Evolutionary conservation across 2,888 invertebrate species (phyloP), one percentile per base, ranked within the genome.

Genomic region (Lasioglossum zephyrum): DNA sequence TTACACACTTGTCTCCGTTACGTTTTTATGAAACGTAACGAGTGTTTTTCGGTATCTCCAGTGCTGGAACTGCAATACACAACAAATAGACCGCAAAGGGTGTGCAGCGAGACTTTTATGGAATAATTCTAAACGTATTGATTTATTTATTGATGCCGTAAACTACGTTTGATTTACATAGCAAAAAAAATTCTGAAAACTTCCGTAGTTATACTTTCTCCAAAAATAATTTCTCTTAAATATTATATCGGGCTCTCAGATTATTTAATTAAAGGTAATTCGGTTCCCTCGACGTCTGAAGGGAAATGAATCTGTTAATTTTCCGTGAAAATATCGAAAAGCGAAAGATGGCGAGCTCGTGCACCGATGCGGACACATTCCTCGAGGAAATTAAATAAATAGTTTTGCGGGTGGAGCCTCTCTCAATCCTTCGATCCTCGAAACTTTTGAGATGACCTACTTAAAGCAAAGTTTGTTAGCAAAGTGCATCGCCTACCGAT

Each of bases 361-460:
- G 6, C 16, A 16, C 16, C 63, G 16, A 63, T 3, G 36, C 63
- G 5, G 31, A 31, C 63, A 63, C 63, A 63, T 63, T 63, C 31
- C 63, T 31, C 63, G 63, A 63, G 63, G 63, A 31, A 63, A 63
- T 63, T 63, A 63, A 63, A 63, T 63, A 63, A 63, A 63, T 63
- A 63, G 63, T 63, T 63, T 63, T 8, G 63, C 16, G 31, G 9
- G 16, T 6, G 31, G 63, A 31, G 16, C 63, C 16, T 31, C 31
- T 31, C 16, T 63, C 66, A 18, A 22, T 66, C 66, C 36, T 66
- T 36, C 36, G 66, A 22, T 66, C 66, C 66, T 36, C 36, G 66
- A 36, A 66, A 66, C 66, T 66, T 66, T 39, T 39, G 36, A 36
- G 36, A 36, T 66, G 66, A 36, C 66, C 66, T 66, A 75, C 41